phyloP scores from a whole-genome alignment of 2,113 vertebrate genomes.

The Lutjanus erythropterus region DNA sequence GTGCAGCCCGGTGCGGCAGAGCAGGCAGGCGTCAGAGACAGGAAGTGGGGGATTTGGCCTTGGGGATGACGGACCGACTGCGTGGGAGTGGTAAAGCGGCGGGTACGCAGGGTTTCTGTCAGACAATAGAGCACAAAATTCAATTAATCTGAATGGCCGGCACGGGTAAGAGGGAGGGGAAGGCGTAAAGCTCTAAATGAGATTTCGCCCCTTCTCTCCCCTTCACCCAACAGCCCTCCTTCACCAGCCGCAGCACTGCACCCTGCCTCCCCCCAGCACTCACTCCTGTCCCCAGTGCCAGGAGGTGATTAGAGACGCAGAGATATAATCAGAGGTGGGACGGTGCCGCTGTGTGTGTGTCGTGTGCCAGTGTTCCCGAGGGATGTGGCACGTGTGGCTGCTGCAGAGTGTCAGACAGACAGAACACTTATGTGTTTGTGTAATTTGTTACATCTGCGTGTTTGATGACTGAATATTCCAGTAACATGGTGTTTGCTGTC shows the following conservation, averaged over 20 bases:
- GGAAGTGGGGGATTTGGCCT: constrained; percentile 55
- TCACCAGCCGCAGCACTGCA: constrained; percentile 18
- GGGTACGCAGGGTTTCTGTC: constrained; percentile 86
- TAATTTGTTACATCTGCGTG: constrained; percentile 14
- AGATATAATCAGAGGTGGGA: constrained; percentile 76
- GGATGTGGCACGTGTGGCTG: constrained; percentile 50
- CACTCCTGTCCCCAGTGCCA: constrained; percentile 79
- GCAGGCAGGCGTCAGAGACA: not conserved
- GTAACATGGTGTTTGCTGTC: not conserved
- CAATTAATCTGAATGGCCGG: constrained; percentile 92
- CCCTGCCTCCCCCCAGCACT: constrained; percentile 77
- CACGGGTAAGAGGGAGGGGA: constrained; percentile 89
- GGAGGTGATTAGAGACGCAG: constrained; percentile 82
- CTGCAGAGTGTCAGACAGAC: constrained; percentile 30
- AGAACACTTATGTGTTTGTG: constrained; percentile 6
- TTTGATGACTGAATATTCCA: constrained; percentile 14
- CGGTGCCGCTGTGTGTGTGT: constrained; percentile 2
- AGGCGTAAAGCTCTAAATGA: constrained; percentile 97
- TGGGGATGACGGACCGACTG: constrained; percentile 56
- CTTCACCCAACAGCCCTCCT: constrained; percentile 65
- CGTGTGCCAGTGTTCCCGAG: constrained; percentile 39
- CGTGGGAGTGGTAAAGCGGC: constrained; percentile 46
- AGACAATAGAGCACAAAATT: constrained; percentile 93
- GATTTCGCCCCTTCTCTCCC: constrained; percentile 91
- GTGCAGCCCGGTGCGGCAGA: constrained; percentile 3